Base-by-base conservation (phyloP, 2,888 invertebrate species). In the Plagodis dolabraria region DNA sequence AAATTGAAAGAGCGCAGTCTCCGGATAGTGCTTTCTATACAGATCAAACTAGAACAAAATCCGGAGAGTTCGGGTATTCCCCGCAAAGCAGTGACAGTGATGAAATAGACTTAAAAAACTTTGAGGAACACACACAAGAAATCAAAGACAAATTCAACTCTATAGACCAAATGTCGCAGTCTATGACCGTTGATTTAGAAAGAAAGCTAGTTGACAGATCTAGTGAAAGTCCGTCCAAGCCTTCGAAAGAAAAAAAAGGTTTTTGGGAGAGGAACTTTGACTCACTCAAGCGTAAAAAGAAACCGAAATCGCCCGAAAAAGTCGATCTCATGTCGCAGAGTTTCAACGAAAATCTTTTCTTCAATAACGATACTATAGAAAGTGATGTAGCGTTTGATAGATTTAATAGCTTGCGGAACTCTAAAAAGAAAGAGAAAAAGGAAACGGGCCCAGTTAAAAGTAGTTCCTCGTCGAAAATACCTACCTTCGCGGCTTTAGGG, bases 181-280 rank as follows among this genome's bases (percentile, higher is more conserved):
- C 93, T 6, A 93, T 93, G 93, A 91, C 91, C 0, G 90, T 93
- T 0, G 93, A 93, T 71, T 85, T 93, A 11, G 93, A 93, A 63
- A 76, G 86, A 53, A 72, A 89, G 63, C 82, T 88, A 0, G 81
- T 83, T 6, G 75, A 59, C 72, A 8, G 90, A 89, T 69, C 69
- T 47, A 83, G 77, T 57, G 89, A 90, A 69, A 90, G 90, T 71
- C 91, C 89, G 0, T 12, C 48, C 7, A 60, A 60, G 45, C 52
- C 55, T 12, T 86, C 56, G 1, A 92, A 92, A 74, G 91, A 90
- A 69, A 93, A 93, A 76, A 93, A 92, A 85, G 93, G 93, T 58
- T 93, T 93, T 74, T 93, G 93, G 93, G 93, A 93, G 64, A 81
- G 93, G 65, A 93, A 93, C 65, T 93, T 93, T 72, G 93, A 93